These are phyloP conservation scores for Aethes cnicana DNA, from an alignment of 2,888 invertebrate genomes.

Conservation along the genomic window DNA sequence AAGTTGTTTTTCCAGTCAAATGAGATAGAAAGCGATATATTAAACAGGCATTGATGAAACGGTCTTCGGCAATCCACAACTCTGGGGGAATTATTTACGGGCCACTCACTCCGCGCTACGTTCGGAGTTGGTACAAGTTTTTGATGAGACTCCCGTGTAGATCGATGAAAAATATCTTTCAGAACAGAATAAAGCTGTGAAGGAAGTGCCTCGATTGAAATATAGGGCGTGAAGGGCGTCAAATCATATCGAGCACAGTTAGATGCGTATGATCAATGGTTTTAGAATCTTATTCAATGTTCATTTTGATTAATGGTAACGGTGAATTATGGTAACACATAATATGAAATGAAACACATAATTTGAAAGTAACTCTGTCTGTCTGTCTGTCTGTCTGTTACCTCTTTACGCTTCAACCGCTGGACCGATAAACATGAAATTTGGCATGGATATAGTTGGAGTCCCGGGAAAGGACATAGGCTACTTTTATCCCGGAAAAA, in stretches of 20 bases:
- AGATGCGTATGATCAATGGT: neutral
- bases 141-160: conserved; percentile 38
- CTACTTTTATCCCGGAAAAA: too few species aligned
- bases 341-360: too few species aligned
- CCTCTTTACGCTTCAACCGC: too few species aligned
- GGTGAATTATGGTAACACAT: too few species aligned
- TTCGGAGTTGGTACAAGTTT: conserved; percentile 45
- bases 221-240: conserved; percentile 1
- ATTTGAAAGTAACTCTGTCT: too few species aligned
- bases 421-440: too few species aligned
- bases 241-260: neutral
- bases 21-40: conserved; percentile 49
- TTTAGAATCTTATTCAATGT: neutral
- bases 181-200: neutral
- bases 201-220: neutral
- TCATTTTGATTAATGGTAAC: neutral
- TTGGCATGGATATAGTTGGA: too few species aligned
- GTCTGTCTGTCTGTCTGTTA: too few species aligned
- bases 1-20: conserved; percentile 38
- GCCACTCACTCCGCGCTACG: conserved; percentile 44
- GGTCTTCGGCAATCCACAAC: conserved; percentile 55
- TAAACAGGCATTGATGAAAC: conserved; percentile 58
- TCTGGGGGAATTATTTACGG: conserved; percentile 50
- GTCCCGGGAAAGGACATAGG: too few species aligned
- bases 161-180: conserved; percentile 18